Evolutionary conservation across 2,888 invertebrate genomes (phyloP).

Genomic region (Notodonta ziczac): DNA sequence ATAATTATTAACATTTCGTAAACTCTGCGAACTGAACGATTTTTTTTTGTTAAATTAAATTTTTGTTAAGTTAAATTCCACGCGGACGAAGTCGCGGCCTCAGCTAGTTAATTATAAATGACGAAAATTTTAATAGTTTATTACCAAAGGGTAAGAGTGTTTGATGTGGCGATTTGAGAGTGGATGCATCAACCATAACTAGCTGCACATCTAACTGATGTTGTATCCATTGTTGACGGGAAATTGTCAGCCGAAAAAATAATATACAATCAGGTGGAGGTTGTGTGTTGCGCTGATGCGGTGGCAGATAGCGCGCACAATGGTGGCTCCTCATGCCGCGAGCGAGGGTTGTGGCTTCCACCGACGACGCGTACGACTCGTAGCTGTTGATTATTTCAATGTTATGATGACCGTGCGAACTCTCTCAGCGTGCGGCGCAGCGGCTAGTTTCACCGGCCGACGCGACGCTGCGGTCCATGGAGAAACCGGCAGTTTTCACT

Average conservation of each 20-base stretch:
- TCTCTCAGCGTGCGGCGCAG: conserved; percentile 17
- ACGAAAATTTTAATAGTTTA: no score
- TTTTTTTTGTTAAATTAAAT: no score
- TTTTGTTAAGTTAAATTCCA: no score
- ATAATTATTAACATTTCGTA: no score
- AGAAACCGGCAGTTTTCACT: conserved; percentile 19
- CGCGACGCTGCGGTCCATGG: conserved; percentile 1
- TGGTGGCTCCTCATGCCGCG: conserved; percentile 2
- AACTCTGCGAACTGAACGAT: no score
- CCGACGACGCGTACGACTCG: background rate
- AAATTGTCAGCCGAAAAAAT: background rate
- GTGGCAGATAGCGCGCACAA: conserved; percentile 32
- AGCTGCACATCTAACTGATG: no score
- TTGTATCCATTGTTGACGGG: background rate
- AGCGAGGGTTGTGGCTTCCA: background rate
- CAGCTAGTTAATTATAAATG: no score
- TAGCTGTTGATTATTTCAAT: conserved; percentile 17
- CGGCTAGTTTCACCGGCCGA: conserved; percentile 9
- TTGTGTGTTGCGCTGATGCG: conserved; percentile 9
- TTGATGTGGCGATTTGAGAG: no score
- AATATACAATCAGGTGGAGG: background rate
- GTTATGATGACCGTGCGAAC: conserved; percentile 25
- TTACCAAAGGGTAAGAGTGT: no score
- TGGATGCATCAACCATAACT: no score
- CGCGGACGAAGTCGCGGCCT: no score